phyloP scores from a whole-genome alignment of 2,888 invertebrate species.

The Cataglyphis livida region DNA sequence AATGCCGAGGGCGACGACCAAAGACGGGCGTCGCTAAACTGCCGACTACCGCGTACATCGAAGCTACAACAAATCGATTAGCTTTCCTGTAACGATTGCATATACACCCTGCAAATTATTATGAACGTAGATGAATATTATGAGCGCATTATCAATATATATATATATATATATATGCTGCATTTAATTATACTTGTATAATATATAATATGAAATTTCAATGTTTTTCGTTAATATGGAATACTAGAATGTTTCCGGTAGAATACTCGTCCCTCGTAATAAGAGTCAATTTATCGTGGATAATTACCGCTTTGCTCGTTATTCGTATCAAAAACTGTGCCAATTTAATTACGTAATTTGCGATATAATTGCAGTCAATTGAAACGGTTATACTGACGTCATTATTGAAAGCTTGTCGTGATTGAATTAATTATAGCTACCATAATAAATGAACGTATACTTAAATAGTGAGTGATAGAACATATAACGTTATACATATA shows the following conservation, averaged over 20 bases:
- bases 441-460: conserved; percentile 14
- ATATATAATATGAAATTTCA: conserved; percentile 26
- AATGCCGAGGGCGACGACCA: conserved; percentile 88
- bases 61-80: conserved; percentile 85
- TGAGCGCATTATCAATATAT: background rate
- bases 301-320: conserved; percentile 50
- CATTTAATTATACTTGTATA: conserved; percentile 25
- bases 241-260: conserved; percentile 14
- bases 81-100: background rate
- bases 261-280: conserved; percentile 8
- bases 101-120: background rate
- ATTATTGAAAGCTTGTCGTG: conserved; percentile 35
- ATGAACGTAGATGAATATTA: background rate
- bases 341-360: conserved; percentile 48
- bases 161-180: background rate
- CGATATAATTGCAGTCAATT: conserved; percentile 46
- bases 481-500: background rate
- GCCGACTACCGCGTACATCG: conserved; percentile 87
- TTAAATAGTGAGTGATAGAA: background rate
- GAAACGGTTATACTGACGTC: conserved; percentile 1
- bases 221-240: conserved; percentile 22
- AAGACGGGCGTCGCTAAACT: conserved; percentile 87
- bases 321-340: conserved; percentile 46
- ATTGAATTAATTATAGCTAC: conserved; percentile 38
- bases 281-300: conserved; percentile 43